Conservation (phyloP, 2,888 invertebrate genomes). For the Baccha elongata region DNA sequence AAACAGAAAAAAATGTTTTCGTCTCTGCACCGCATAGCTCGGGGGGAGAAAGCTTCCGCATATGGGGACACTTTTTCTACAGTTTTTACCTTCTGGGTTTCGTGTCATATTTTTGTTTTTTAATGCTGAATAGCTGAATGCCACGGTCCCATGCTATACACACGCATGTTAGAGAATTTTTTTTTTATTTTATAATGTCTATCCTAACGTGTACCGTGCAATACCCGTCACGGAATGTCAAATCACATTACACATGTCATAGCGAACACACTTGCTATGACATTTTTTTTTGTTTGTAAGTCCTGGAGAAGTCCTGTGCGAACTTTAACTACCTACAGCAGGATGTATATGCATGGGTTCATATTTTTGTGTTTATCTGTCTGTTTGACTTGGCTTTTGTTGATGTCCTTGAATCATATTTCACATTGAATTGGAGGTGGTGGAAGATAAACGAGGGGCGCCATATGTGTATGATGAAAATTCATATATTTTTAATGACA, state of each 20-base stretch:
- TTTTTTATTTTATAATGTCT: slow-evolving; percentile 45
- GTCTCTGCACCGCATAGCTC: background rate
- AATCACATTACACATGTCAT: slow-evolving; percentile 73
- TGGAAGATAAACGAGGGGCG: background rate
- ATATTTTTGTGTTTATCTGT: slow-evolving; percentile 36
- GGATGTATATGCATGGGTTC: slow-evolving; percentile 26
- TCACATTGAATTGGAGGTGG: background rate
- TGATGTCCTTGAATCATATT: slow-evolving; percentile 65
- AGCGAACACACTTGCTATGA: slow-evolving; percentile 58
- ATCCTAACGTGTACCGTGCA: slow-evolving; percentile 67
- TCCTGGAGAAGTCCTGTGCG: slow-evolving; percentile 27
- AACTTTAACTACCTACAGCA: slow-evolving; percentile 7
- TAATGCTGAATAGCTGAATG: slow-evolving; percentile 29
- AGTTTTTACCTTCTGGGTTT: slow-evolving; percentile 28
- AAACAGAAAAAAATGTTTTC: slow-evolving; percentile 53
- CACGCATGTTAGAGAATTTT: slow-evolving; percentile 61
- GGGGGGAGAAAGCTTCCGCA: slow-evolving; percentile 21
- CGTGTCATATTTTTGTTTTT: slow-evolving; percentile 27
- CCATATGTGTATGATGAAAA: slow-evolving; percentile 55
- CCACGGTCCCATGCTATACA: slow-evolving; percentile 48
- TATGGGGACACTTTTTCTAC: slow-evolving; percentile 58
- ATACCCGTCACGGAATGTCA: slow-evolving; percentile 73
- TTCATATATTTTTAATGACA: slow-evolving; percentile 67
- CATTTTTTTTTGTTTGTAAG: slow-evolving; percentile 42
- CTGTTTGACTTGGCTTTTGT: slow-evolving; percentile 36